These are phyloP conservation scores for Porites rus DNA, from an alignment of 92 coral and sea anemone genomes.

Conservation along the genomic window DNA sequence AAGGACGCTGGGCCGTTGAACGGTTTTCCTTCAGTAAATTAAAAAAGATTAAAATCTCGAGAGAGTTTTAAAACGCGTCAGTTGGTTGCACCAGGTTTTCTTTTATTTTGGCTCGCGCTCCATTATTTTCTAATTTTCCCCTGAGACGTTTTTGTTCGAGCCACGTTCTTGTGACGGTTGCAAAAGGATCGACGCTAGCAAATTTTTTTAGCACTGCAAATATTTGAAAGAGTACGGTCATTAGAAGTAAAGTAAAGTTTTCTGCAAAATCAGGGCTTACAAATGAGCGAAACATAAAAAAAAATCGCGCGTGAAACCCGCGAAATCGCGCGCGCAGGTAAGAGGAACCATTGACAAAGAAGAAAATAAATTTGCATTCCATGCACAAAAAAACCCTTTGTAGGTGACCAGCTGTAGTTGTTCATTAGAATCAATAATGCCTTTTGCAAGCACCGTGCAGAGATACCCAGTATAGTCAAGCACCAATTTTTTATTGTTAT, in stretches of 20 bases:
- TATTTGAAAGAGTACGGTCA: slow-evolving; percentile 14
- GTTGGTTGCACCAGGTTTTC: not conserved
- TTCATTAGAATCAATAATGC: slow-evolving; percentile 79
- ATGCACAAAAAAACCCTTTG: slow-evolving; percentile 65
- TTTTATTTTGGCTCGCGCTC: slow-evolving; percentile 14
- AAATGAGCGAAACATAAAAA: not conserved
- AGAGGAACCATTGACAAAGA: slow-evolving; percentile 11
- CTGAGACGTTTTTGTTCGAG: slow-evolving; percentile 26
- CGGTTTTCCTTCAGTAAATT: not conserved
- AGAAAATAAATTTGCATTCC: slow-evolving; percentile 56
- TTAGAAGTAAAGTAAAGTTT: not conserved
- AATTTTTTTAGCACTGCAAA: not conserved
- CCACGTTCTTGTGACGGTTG: slow-evolving; percentile 38
- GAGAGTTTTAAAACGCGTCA: slow-evolving; percentile 13
- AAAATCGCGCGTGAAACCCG: not conserved
- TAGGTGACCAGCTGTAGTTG: slow-evolving; percentile 76
- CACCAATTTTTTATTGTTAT: slow-evolving; percentile 66
- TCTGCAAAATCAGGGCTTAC: slow-evolving; percentile 7
- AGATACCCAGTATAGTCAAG: slow-evolving; percentile 61
- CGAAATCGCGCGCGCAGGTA: not conserved
- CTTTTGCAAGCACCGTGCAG: slow-evolving; percentile 65
- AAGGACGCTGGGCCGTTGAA: slow-evolving; percentile 2
- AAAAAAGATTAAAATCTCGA: not conserved
- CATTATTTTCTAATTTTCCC: slow-evolving; percentile 27
- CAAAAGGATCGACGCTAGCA: not conserved